Evolutionary conservation across 2,888 invertebrate genomes (phyloP), one percentile per base, ranked within the genome.

Genomic region (Phortica magna): DNA sequence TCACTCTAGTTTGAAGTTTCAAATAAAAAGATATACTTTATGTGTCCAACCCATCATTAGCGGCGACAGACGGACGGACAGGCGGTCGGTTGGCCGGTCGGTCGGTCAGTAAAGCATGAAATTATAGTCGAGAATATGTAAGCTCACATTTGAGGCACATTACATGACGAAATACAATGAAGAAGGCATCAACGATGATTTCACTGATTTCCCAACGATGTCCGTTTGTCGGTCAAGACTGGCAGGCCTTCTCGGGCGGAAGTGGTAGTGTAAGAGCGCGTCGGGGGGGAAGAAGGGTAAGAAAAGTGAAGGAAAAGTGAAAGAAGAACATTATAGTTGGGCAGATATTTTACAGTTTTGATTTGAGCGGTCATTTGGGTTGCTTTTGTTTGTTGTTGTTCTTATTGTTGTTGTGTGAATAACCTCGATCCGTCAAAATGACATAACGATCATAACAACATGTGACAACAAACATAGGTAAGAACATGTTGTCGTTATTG

Each of bases 381-480:
- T 17, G 4, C 31, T 64, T 6, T 64, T 64, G 64, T 64, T 31
- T 64, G 7, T 39, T 64, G 9, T 39, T 64, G 7, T 39, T 31
- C 22, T 43, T 43, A 6, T 48, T 48, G 14, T 48, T 48, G 10
- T 9, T 14, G 48, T 14, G 9, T 64, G 31, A 64, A 31, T 64
- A 31, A 64, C 64, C 64, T 31, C 14, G 39, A 64, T 22, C 39
- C 64, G 64, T 64, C 64, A 64, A 64, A 31, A 64, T 64, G 64
- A 64, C 64, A 64, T 64, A 64, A 64, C 64, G 64, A 64, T 64
- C 64, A 64, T 39, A 64, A 64, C 64, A 64, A 64, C 14, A 19
- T 31, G 5, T 64, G 64, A 64, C 64, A 64, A 64, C 64, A 64
- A 64, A 64, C 31, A 64, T 64, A 14, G 39, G 39, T 31, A 59